phyloP scores from a whole-genome alignment of 2,888 invertebrate genomes.

The Agonopterix heracliana region DNA sequence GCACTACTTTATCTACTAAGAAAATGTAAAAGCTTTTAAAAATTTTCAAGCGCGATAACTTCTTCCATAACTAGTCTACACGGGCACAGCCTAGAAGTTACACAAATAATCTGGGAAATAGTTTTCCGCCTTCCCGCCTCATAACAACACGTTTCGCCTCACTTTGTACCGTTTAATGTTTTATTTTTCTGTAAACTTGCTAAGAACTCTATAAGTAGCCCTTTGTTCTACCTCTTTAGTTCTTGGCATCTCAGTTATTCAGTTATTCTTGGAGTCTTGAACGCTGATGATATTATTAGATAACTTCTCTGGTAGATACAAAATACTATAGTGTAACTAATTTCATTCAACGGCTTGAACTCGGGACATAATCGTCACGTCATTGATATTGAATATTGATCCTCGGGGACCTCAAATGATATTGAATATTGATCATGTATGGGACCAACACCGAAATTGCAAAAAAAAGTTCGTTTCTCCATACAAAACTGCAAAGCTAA shows the following conservation, averaged over 20 bases:
- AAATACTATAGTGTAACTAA: too few relatives aligned
- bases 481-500: too few relatives aligned
- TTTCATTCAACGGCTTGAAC: too few relatives aligned
- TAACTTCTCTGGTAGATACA: too few relatives aligned
- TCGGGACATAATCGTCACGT: too few relatives aligned
- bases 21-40: conserved; percentile 44
- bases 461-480: too few relatives aligned
- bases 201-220: neutral
- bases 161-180: conserved; percentile 17
- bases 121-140: conserved; percentile 38
- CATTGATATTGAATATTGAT: too few relatives aligned
- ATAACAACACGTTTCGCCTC: conserved; percentile 43
- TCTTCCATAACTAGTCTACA: conserved; percentile 34
- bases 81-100: conserved; percentile 40
- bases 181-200: conserved; percentile 2
- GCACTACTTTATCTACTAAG: conserved; percentile 23
- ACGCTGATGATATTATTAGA: too few relatives aligned
- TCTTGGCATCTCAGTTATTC: neutral
- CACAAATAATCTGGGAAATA: conserved; percentile 47
- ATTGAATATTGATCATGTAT: too few relatives aligned
- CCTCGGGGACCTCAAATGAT: too few relatives aligned
- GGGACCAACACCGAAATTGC: too few relatives aligned
- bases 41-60: conserved; percentile 42
- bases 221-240: neutral
- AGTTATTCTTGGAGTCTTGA: too few relatives aligned